Base-by-base conservation (phyloP, 2,888 invertebrate genomes). In the Lampropteryx suffumata region DNA sequence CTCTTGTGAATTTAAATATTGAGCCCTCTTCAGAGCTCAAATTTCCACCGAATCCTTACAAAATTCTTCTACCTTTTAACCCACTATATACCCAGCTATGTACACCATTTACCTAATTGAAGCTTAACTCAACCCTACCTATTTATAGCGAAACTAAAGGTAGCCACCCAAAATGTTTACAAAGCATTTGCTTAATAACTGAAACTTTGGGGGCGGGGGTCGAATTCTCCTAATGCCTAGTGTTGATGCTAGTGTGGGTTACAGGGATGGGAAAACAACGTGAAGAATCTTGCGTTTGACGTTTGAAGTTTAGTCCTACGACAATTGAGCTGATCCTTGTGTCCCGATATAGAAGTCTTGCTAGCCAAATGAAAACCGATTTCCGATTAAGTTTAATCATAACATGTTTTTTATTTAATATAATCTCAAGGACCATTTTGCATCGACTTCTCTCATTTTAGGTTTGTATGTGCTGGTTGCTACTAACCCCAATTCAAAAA, bases 181-280 rank as follows among this genome's bases (percentile, higher is more conserved):
- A 75, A 86, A 88, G 87, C 89, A 90, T 90, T 90, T 89, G 89
- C 86, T 89, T 90, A 88, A 89, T 90, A 90, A 89, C 86, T 82
- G 82, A 85, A 89, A 88, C 81, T 88, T 88, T 74, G 73, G 77
- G 80, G 84, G 69, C 67, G 76, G 84, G 84, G 86, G 87, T 82
- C 79, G 84, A 83, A 86, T 87, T 84, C 86, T 86, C 84, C 78
- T 86, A 88, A 88, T 85, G 84, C 86, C 83, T 74, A 68, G 69
- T 69, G 72, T 73, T 62, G 59, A 41, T 54, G 46, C 28, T 57
- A 43, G 72, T 75, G 76, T 69, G 76, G 62, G 77, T 79, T 67
- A 57, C 47, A 62, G 52, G 27, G 62, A 44, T 33, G 62, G 52
- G 62, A 55, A 34, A 52, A 33, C 32, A 42, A n/a, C 29, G 11